Conservation (phyloP, 1,140 invertebrate species). For the Archivesica marissinica region DNA sequence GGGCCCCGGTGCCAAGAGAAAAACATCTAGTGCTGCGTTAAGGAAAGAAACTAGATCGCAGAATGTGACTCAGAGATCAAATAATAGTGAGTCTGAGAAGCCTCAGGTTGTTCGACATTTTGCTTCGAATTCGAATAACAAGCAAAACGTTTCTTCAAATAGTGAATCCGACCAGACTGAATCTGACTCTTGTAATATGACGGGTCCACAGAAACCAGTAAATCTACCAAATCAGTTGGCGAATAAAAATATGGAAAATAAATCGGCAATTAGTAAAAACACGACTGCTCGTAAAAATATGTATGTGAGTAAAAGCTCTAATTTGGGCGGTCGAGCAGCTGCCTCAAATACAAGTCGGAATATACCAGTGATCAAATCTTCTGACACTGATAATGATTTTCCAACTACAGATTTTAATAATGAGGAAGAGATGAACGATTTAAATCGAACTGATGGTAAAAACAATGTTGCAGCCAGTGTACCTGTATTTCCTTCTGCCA, state of each 20-base stretch:
- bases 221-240: conserved; percentile 33
- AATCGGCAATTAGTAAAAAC: conserved; percentile 11
- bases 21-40: conserved; percentile 59
- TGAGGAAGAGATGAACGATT: conserved; percentile 79
- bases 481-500: conserved; percentile 43
- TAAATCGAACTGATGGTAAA: conserved; percentile 73
- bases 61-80: conserved; percentile 7
- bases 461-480: conserved; percentile 49
- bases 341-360: conserved; percentile 36
- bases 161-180: conserved; percentile 79
- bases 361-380: conserved; percentile 72
- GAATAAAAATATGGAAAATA: conserved; percentile 3
- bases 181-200: conserved; percentile 77
- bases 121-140: conserved; percentile 1
- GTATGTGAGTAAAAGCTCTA: conserved; percentile 25
- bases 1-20: conserved; percentile 73
- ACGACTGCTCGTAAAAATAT: conserved; percentile 5
- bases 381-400: conserved; percentile 81
- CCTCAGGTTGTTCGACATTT: conserved; percentile 35
- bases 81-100: conserved; percentile 45
- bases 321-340: neutral
- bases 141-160: conserved; percentile 69
- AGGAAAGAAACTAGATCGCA: conserved; percentile 56
- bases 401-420: conserved; percentile 81
- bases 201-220: conserved; percentile 62